A percentile compares a stretch with the other conserved stretches of the same genome.
phyloP scores from a whole-genome alignment of 2,113 vertebrate genomes.

The Protobothrops flavoviridis region DNA sequence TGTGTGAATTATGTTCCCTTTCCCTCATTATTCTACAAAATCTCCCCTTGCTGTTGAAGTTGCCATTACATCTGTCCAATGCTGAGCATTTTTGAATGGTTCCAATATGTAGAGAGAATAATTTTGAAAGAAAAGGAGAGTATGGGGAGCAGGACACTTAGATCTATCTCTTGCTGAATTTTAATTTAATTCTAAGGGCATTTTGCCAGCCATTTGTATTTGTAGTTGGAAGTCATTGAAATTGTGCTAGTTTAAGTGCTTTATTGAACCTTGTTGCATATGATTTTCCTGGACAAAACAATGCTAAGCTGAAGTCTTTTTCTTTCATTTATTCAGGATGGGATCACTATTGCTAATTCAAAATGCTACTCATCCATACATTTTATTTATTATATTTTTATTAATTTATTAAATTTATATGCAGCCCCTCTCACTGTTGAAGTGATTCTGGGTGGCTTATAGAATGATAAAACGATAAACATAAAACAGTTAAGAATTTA shows the following conservation, averaged over 20 bases:
- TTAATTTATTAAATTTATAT: no score
- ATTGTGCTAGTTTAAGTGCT: not conserved
- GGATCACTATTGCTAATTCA: not conserved
- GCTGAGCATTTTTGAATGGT: constrained; percentile 22
- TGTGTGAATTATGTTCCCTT: not conserved
- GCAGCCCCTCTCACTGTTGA: no score
- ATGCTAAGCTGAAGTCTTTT: not conserved
- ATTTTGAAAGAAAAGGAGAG: not conserved
- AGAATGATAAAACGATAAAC: no score
- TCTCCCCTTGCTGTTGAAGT: constrained; percentile 42
- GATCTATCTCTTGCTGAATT: not conserved
- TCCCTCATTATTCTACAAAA: constrained; percentile 49
- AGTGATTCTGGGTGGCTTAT: no score
- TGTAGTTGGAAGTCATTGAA: not conserved
- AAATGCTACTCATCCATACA: not conserved
- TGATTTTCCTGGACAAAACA: not conserved
- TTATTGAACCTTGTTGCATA: not conserved
- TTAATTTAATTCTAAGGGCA: not conserved
- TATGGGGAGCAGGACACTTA: not conserved
- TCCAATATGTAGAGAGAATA: not conserved
- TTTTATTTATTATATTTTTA: no score
- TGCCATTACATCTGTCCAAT: constrained; percentile 46
- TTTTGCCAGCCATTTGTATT: not conserved
- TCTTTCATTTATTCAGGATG: not conserved
- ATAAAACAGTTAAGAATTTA: no score